A percentile compares a stretch with the other conserved stretches of the same genome.
Conservation (phyloP, 2,888 invertebrate genomes). For the Helicoverpa assulta region DNA sequence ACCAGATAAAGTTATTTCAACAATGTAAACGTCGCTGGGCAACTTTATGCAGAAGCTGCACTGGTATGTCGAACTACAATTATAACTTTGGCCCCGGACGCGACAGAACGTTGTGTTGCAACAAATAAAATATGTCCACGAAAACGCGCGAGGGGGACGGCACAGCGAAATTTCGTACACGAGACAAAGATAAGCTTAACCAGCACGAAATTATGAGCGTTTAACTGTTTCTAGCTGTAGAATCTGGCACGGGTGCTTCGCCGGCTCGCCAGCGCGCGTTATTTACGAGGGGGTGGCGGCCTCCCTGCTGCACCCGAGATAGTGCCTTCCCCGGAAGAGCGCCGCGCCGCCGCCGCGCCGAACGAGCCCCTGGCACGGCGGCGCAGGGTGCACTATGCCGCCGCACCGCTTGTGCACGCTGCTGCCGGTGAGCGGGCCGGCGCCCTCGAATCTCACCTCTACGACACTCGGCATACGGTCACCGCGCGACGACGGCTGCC, state of each 20-base stretch:
- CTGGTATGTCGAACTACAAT: constrained; percentile 89
- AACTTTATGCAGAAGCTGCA: constrained; percentile 88
- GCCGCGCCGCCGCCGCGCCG: constrained; percentile 78
- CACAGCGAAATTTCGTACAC: constrained; percentile 87
- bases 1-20: constrained; percentile 86
- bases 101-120: constrained; percentile 83
- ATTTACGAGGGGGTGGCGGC: constrained; percentile 88
- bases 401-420: constrained; percentile 83
- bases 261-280: constrained; percentile 90
- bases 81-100: constrained; percentile 88
- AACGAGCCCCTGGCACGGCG: constrained; percentile 59
- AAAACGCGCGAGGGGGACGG: constrained; percentile 86
- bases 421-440: constrained; percentile 81
- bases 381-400: constrained; percentile 64
- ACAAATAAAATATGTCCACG: constrained; percentile 89
- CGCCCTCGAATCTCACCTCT: constrained; percentile 81
- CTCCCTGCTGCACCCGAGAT: constrained; percentile 86
- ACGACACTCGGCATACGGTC: constrained; percentile 78
- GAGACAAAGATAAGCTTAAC: constrained; percentile 90
- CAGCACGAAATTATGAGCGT: constrained; percentile 90
- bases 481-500: constrained; percentile 68
- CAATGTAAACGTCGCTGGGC: constrained; percentile 84
- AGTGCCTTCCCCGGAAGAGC: constrained; percentile 89
- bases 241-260: constrained; percentile 90
- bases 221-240: constrained; percentile 91